phyloP scores from a whole-genome alignment of 2,888 invertebrate species.

The Drosophila meridiana region DNA sequence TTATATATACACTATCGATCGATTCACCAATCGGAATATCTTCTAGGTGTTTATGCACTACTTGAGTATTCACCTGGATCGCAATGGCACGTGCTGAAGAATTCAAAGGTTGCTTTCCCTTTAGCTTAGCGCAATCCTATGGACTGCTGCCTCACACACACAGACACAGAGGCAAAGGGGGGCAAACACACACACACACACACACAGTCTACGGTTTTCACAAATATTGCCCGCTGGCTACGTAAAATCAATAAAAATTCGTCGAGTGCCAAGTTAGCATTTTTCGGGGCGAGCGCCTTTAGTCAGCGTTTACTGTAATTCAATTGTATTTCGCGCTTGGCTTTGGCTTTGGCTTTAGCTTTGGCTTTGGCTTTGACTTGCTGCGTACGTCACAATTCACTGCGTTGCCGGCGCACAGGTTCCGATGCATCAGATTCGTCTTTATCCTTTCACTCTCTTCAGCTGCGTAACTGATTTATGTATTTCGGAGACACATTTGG shows the following conservation, averaged over 20 bases:
- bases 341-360: slow-evolving; percentile 18
- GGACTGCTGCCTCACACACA: slow-evolving; percentile 35
- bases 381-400: slow-evolving; percentile 51
- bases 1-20: neutral
- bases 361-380: slow-evolving; percentile 12
- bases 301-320: slow-evolving; percentile 21
- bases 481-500: slow-evolving; percentile 34
- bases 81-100: slow-evolving; percentile 84
- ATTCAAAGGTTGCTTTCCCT: slow-evolving; percentile 69
- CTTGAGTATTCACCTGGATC: slow-evolving; percentile 81
- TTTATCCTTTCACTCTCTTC: slow-evolving; percentile 55
- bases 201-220: slow-evolving; percentile 20
- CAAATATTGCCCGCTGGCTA: slow-evolving; percentile 30
- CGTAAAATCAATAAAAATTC: slow-evolving; percentile 60
- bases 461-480: slow-evolving; percentile 14
- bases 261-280: slow-evolving; percentile 62
- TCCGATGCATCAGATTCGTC: slow-evolving; percentile 50
- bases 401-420: slow-evolving; percentile 31
- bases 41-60: neutral
- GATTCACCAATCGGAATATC: neutral
- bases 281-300: slow-evolving; percentile 27
- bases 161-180: slow-evolving; percentile 4
- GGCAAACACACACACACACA: slow-evolving; percentile 8
- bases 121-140: slow-evolving; percentile 51
- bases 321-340: slow-evolving; percentile 28